Evolutionary conservation across 1,140 invertebrate species (phyloP).

Genomic region (Belonocnema kinseyi): DNA sequence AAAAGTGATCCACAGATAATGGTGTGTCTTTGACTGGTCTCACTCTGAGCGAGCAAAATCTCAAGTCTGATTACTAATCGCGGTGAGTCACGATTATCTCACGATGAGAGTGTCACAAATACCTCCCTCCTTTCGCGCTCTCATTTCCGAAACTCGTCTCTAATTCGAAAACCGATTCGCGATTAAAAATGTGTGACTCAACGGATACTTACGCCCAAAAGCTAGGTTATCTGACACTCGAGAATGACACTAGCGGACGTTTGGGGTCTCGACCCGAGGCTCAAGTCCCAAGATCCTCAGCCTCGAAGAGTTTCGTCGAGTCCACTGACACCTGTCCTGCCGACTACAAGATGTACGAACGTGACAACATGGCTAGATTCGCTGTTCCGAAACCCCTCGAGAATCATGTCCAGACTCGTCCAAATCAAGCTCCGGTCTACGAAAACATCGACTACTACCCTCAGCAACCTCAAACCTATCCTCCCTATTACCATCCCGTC

Average conservation of each 20-base stretch:
- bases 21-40: no score
- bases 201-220: constrained; percentile 72
- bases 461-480: constrained; percentile 73
- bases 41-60: no score
- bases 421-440: constrained; percentile 80
- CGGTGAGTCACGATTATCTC: no score
- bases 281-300: constrained; percentile 63
- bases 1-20: no score
- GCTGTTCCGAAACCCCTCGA: constrained; percentile 85
- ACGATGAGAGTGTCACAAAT: no score
- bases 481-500: constrained; percentile 80
- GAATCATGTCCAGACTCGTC: constrained; percentile 57
- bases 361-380: constrained; percentile 83
- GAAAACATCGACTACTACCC: constrained; percentile 89
- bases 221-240: constrained; percentile 69
- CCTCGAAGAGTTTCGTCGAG: constrained; percentile 73
- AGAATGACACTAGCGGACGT: constrained; percentile 62
- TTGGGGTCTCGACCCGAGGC: constrained; percentile 67
- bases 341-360: constrained; percentile 81
- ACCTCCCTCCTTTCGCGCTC: no score
- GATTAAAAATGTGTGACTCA: constrained; percentile 70
- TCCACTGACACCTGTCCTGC: constrained; percentile 52
- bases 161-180: constrained; percentile 24
- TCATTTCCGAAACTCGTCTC: not conserved
- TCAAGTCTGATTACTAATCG: no score